These are phyloP conservation scores for Acrocyrtus sp. DNA, from an alignment of 2,888 invertebrate species.

Conservation along the genomic window DNA sequence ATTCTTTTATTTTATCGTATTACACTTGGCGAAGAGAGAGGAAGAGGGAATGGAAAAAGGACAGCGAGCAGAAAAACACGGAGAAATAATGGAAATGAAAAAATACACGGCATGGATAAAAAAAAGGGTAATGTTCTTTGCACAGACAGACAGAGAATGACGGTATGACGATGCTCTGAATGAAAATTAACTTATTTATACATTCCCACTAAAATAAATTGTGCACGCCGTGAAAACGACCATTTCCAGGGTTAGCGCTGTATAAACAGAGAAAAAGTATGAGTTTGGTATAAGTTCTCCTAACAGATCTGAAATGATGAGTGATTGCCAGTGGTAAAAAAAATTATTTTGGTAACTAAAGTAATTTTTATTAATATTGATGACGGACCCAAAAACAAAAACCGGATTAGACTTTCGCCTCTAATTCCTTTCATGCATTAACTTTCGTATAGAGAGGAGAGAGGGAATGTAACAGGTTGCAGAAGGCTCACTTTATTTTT, in stretches of 20 bases:
- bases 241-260: too few relatives aligned
- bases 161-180: neutral
- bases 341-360: too few relatives aligned
- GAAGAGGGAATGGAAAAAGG: too few relatives aligned
- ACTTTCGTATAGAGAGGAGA: neutral
- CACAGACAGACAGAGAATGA: neutral
- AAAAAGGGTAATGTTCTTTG: neutral
- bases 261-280: too few relatives aligned
- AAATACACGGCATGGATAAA: neutral
- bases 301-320: neutral
- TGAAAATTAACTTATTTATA: neutral
- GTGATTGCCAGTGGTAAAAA: neutral
- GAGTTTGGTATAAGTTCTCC: too few relatives aligned
- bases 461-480: conserved; percentile 33
- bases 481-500: too few relatives aligned
- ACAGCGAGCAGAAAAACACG: too few relatives aligned
- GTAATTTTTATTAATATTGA: too few relatives aligned
- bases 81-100: too few relatives aligned
- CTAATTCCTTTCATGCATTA: neutral
- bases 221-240: neutral
- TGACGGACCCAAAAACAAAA: neutral
- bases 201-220: neutral
- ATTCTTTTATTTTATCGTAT: too few relatives aligned
- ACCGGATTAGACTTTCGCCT: neutral
- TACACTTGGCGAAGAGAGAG: too few relatives aligned